Base-by-base conservation (phyloP, 2,797 vertebrate species). In the Enteromius unitaeniatus region DNA sequence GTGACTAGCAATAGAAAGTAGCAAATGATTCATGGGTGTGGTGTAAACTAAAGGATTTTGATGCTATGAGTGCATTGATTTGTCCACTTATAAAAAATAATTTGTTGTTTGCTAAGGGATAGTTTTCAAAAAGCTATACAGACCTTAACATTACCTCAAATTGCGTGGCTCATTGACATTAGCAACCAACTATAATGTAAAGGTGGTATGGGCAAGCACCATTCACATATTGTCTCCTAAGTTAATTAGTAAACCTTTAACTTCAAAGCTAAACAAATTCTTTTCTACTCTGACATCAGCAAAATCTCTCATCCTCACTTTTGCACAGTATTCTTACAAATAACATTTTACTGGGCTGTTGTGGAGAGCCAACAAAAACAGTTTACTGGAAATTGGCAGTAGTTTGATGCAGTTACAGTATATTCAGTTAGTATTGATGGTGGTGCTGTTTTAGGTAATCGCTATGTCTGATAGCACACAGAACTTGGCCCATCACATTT, bases 371-470 rank as follows among this genome's bases (percentile, higher is more conserved):
- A 85, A 31, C 45, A 53, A 21, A 68, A 28, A 65, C 37, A 64
- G 26, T 82, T 82, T 75, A 21, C 75, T 83, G 73, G 69, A 75
- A 84, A 64, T 14, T 34, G 62, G 31, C 64, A 55, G 23, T 31
- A 80, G 55, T 72, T 78, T 76, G 62, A 42, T 37, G 64, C 11
- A 58, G 23, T 64, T 83, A 75, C 31, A 55, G 51, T 55, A 45
- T 80, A 31, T 79, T 82, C 17, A 53, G 72, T 69, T 80, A 70
- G 64, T 34, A 42, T 23, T 55, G 68, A 79, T 82, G 69, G 68
- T 55, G 51, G 73, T 28, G 45, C 64, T 76, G 47, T 60, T 19
- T 77, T 65, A 15, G 64, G 70, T 84, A 75, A 81, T 15, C 14
- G 13, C 40, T 81, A 6, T 73, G 74, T 64, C 79, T 67, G 45